Evolutionary conservation across 1,140 invertebrate species (phyloP), one percentile per base, ranked within the genome.

Genomic region (Apis florea): DNA sequence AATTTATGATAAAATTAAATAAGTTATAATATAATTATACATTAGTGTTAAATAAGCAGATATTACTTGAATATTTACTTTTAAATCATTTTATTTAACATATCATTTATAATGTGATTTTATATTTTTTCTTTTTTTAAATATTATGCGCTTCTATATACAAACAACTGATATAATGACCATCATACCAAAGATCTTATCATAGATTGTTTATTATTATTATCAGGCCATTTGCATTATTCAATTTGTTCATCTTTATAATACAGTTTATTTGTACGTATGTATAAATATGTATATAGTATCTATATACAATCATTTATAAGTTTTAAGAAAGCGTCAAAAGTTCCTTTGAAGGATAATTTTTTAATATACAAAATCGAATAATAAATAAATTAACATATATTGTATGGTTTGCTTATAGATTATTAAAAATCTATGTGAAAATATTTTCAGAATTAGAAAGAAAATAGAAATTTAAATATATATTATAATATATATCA

Each of bases 141-240:
- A 61, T 82, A 77, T 24, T 51, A 63, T 80, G 61, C 54, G 53
- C n/a, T 74, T 63, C 59, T 6, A 69, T 61, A 54, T 69, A 78
- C 76, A 47, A 79, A 80, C 70, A 82, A 88, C 86, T 89, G 89
- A 89, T 92, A 92, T 92, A 92, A 91, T 86, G 85, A 86, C 90
- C 83, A 81, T 88, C 88, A 93, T 93, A 91, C 93, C 93, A 93
- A 93, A 93, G 93, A 93, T 91, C 90, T 89, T 89, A 88, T 84
- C 85, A 63, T 85, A 79, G 64, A 85, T 77, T 63, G 69, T 75
- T 15, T 63, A 54, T 59, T 59, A 54, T 83, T 64, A 76, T 72
- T 73, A 47, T 26, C 31, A 66, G 67, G 11, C 51, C 73, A 71
- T 68, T 61, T 80, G 54, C 59, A 78, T 71, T 67, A 63, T 70